A percentile compares a stretch with the other conserved stretches of the same genome.
Conservation (phyloP, 1,140 invertebrate species). For the Plodia interpunctella region DNA sequence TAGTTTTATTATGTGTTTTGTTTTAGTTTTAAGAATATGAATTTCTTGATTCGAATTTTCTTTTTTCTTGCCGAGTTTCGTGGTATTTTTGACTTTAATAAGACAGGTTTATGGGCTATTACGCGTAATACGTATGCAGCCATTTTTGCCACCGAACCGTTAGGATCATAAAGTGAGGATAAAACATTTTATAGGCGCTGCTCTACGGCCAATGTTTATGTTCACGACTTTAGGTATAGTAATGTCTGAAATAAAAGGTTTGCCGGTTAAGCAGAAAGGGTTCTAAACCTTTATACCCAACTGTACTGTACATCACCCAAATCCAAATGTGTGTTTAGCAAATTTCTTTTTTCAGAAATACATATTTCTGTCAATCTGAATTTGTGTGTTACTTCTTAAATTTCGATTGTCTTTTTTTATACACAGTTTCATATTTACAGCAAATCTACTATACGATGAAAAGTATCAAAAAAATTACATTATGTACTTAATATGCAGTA, state of each 20-base stretch:
- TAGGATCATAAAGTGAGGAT: slow-evolving; percentile 30
- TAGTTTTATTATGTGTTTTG: background rate
- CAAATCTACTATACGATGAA: no score
- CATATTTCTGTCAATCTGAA: no score
- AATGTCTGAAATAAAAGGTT: slow-evolving; percentile 24
- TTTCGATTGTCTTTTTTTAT: no score
- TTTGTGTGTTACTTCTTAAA: no score
- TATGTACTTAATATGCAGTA: slow-evolving; percentile 12
- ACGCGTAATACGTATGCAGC: slow-evolving; percentile 10
- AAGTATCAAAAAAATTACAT: background rate
- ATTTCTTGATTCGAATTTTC: background rate
- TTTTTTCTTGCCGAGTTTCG: background rate
- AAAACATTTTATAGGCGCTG: slow-evolving; percentile 29
- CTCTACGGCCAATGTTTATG: slow-evolving; percentile 21
- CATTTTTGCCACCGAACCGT: slow-evolving; percentile 12
- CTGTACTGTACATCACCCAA: slow-evolving; percentile 9
- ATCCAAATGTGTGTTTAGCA: background rate
- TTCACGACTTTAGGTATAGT: slow-evolving; percentile 30
- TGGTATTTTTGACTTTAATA: slow-evolving; percentile 9
- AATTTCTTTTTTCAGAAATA: background rate
- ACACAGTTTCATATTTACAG: no score
- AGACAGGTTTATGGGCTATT: slow-evolving; percentile 10
- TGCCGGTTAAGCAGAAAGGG: slow-evolving; percentile 33
- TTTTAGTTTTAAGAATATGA: background rate
- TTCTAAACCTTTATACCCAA: slow-evolving; percentile 30